These are phyloP conservation scores for Alaudala cheleensis DNA, from an alignment of 2,113 vertebrate species.

Conservation along the genomic window DNA sequence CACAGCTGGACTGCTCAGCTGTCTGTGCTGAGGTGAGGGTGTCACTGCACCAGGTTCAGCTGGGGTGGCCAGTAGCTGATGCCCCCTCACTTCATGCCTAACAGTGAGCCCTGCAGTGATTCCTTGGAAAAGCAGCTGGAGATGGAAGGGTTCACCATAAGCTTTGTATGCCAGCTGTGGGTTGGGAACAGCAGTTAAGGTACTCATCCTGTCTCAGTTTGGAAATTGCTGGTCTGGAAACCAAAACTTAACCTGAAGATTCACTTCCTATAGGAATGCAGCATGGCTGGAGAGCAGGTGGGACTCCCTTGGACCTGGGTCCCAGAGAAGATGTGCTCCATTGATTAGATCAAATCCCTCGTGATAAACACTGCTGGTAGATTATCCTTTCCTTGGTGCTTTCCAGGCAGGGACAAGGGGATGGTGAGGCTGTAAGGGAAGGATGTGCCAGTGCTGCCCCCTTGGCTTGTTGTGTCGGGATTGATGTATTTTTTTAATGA, in stretches of 20 bases:
- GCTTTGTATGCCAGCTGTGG: background rate
- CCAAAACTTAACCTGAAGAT: slow-evolving; percentile 25
- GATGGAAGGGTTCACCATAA: rapidly evolving
- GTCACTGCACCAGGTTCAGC: background rate
- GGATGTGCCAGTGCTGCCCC: background rate
- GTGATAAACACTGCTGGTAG: background rate
- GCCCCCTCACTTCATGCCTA: background rate
- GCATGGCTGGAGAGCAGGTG: background rate
- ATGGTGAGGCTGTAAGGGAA: too few species aligned
- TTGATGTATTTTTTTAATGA: background rate
- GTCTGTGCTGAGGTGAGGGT: background rate
- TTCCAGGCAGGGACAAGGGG: too few species aligned
- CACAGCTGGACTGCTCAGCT: background rate
- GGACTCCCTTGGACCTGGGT: background rate
- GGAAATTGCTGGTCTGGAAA: slow-evolving; percentile 1
- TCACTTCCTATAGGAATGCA: background rate
- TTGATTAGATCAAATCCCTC: slow-evolving; percentile 61
- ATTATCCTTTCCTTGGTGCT: slow-evolving; percentile 26
- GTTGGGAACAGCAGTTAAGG: background rate
- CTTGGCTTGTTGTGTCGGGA: background rate
- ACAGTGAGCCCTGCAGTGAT: rapidly evolving
- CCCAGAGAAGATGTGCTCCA: background rate
- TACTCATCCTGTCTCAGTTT: background rate
- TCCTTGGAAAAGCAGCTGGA: background rate
- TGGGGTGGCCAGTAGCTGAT: background rate